Conservation (phyloP, 1,140 invertebrate genomes). For the Riptortus pedestris region DNA sequence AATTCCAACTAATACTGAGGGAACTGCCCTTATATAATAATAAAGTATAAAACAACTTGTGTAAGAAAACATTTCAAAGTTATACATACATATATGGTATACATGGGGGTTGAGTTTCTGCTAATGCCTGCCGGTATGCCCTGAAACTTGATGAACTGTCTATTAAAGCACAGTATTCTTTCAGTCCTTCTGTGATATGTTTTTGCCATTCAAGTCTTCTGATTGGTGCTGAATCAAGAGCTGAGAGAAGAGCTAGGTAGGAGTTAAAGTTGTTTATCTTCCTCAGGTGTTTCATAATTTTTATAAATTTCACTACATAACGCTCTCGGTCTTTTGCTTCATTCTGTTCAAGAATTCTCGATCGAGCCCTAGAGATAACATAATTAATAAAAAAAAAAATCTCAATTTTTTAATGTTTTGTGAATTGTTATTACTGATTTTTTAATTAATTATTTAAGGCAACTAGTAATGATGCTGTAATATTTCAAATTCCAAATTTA, state of each 20-base stretch:
- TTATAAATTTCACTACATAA: conserved; percentile 93
- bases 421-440: background rate
- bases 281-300: conserved; percentile 94
- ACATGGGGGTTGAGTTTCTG: conserved; percentile 89
- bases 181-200: conserved; percentile 80
- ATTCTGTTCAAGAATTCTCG: conserved; percentile 63
- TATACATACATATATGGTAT: conserved; percentile 97
- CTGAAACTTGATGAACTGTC: conserved; percentile 93
- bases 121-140: conserved; percentile 84
- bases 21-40: no score
- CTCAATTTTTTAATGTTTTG: conserved; percentile 5
- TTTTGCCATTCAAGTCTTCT: conserved; percentile 90
- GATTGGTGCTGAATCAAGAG: conserved; percentile 92
- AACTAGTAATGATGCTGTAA: no score
- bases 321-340: conserved; percentile 91
- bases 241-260: conserved; percentile 89
- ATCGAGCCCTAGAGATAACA: conserved; percentile 54
- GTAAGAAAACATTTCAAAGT: no score
- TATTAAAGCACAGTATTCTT: conserved; percentile 89
- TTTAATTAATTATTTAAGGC: background rate
- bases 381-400: no score
- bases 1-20: no score
- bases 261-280: conserved; percentile 99
- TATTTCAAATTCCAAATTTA: no score
- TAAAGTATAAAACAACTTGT: no score